phyloP scores from a whole-genome alignment of 2,888 invertebrate genomes.

The Drosophila vallismaia region DNA sequence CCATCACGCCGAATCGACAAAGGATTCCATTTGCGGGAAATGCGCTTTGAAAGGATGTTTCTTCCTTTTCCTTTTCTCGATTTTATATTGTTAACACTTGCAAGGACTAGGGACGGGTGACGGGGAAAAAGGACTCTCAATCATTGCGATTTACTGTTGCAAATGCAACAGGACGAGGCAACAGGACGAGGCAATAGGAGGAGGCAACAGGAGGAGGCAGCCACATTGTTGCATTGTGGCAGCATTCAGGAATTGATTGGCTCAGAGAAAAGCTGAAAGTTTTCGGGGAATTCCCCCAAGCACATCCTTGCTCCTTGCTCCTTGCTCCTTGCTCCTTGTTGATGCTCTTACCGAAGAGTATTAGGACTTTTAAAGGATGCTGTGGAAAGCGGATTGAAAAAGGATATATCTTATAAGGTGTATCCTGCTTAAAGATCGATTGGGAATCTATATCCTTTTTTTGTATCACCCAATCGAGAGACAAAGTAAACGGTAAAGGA shows the following conservation, averaged over 20 bases:
- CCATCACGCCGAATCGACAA: conserved; percentile 10
- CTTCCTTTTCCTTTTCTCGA: conserved; percentile 4
- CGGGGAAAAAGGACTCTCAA: conserved; percentile 1
- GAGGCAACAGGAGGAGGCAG: conserved; percentile 2
- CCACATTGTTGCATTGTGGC: conserved; percentile 26
- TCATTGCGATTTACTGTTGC: conserved; percentile 46
- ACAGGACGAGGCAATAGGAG: conserved; percentile 1
- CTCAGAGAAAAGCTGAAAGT: conserved; percentile 1
- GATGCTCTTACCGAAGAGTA: too few relatives aligned
- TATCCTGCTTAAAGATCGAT: too few relatives aligned
- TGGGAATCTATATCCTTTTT: too few relatives aligned
- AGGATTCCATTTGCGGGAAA: conserved; percentile 22
- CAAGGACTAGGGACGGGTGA: background rate
- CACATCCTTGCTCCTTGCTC: too few relatives aligned
- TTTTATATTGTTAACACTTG: conserved; percentile 55
- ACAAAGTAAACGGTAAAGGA: conserved; percentile 1
- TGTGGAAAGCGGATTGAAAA: too few relatives aligned
- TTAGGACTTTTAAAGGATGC: too few relatives aligned
- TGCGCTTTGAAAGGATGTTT: background rate
- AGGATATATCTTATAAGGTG: too few relatives aligned
- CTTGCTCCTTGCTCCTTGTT: too few relatives aligned
- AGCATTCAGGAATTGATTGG: conserved; percentile 42
- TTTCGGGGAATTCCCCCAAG: background rate
- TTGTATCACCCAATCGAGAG: too few relatives aligned
- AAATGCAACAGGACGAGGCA: conserved; percentile 4